A percentile compares a stretch with the other conserved stretches of the same genome.
Evolutionary conservation across 2,113 vertebrate species (phyloP).

Genomic region (Platycercus adscitus): DNA sequence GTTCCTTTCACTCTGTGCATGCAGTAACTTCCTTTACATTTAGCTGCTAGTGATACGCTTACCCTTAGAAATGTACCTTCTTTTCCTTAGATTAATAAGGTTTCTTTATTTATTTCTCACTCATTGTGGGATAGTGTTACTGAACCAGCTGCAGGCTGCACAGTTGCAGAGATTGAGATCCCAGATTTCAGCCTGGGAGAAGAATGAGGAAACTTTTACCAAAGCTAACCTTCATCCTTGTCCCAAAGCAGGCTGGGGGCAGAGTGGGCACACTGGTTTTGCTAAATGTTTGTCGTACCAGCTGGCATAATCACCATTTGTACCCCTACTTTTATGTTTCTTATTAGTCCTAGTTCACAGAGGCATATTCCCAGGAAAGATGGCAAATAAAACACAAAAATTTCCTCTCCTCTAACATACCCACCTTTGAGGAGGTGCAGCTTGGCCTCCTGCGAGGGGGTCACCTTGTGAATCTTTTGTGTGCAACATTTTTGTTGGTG

Average conservation of each 20-base stretch:
- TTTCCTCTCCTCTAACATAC: background rate
- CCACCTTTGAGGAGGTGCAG: background rate
- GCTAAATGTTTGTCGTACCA: background rate
- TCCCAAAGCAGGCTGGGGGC: background rate
- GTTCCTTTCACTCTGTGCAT: background rate
- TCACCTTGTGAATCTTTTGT: background rate
- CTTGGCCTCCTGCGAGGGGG: background rate
- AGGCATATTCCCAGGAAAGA: background rate
- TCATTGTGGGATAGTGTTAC: background rate
- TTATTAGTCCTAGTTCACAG: background rate
- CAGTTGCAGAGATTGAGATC: background rate
- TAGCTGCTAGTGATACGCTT: background rate
- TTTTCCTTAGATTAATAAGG: background rate
- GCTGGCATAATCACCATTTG: rapidly evolving
- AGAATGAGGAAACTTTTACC: background rate
- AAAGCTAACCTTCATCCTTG: background rate
- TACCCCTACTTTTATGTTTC: background rate
- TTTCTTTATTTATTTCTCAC: background rate
- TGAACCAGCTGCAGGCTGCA: background rate
- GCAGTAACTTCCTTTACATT: background rate
- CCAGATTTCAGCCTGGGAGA: background rate
- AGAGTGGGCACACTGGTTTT: background rate
- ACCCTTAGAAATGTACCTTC: background rate
- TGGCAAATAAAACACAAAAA: background rate
- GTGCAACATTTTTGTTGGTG: background rate